Conservation (phyloP, 2,797 vertebrate genomes). For the Lepidocolaptes lacrymiger region DNA sequence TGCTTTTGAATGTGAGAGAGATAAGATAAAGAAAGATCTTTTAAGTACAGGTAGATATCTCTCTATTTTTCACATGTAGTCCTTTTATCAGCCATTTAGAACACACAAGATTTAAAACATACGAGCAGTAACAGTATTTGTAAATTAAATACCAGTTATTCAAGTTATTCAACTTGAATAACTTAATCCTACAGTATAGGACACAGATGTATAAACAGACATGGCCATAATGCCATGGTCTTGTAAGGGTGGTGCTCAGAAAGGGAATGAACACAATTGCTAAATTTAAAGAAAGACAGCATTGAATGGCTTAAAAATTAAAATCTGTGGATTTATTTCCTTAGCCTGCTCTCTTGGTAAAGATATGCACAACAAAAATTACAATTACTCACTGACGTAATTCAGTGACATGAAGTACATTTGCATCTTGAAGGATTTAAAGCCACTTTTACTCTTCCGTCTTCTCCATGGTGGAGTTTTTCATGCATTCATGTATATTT, state of each 20-base stretch:
- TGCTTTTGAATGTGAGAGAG: neutral
- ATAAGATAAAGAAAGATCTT: neutral
- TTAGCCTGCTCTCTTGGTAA: neutral
- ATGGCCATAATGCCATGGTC: neutral
- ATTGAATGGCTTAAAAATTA: neutral
- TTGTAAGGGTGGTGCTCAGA: neutral
- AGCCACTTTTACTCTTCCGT: neutral
- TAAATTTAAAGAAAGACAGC: neutral
- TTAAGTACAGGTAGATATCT: neutral
- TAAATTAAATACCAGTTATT: neutral
- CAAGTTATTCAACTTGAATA: neutral
- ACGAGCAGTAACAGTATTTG: neutral
- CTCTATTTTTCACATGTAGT: neutral
- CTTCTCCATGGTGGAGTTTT: neutral
- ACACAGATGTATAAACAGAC: neutral
- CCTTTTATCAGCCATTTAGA: neutral
- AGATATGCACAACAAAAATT: neutral
- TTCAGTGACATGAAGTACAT: neutral
- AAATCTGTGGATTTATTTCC: neutral
- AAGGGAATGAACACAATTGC: neutral
- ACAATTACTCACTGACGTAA: neutral
- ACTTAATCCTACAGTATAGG: neutral
- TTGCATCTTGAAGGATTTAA: neutral
- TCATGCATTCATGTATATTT: neutral
- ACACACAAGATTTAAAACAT: neutral